Percentiles rank a stretch among this genome's conserved stretches.
phyloP scores from a whole-genome alignment of 2,797 vertebrate genomes.

The Gambusia yucatana region DNA sequence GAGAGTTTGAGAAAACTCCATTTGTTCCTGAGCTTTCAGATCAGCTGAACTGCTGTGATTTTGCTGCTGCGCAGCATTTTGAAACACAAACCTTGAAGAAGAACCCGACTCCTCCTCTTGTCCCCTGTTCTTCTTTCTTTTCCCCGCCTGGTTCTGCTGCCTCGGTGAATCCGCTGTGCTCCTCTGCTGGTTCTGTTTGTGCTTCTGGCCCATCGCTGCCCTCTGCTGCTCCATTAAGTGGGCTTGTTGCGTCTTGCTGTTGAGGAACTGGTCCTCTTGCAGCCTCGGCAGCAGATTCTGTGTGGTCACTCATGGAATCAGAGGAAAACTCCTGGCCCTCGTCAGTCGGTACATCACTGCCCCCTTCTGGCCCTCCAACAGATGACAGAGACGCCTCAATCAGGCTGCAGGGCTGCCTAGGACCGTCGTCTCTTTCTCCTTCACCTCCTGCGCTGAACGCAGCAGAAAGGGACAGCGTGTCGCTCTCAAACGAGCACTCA shows the following conservation, averaged over 20 bases:
- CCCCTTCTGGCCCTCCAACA: conserved; percentile 62
- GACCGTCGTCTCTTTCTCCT: conserved; percentile 17
- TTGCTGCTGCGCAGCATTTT: neutral
- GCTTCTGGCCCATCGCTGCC: conserved; percentile 7
- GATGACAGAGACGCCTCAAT: conserved; percentile 81
- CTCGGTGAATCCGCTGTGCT: neutral
- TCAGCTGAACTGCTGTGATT: neutral
- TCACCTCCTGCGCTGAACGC: conserved; percentile 49
- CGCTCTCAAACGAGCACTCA: conserved; percentile 82
- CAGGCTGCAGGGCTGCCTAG: conserved; percentile 67
- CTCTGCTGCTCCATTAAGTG: conserved; percentile 21
- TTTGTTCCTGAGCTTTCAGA: neutral
- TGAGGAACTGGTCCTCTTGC: neutral
- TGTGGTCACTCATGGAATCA: conserved; percentile 86
- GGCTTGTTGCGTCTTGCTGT: conserved; percentile 31
- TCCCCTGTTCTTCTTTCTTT: conserved; percentile 74
- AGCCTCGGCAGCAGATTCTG: conserved; percentile 61
- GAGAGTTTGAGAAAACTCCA: neutral
- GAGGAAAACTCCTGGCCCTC: conserved; percentile 81
- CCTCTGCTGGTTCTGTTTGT: conserved; percentile 18
- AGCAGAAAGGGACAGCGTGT: conserved; percentile 72
- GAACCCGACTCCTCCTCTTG: conserved; percentile 80
- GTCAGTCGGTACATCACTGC: conserved; percentile 74
- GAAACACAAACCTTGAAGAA: conserved; percentile 84
- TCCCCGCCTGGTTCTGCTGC: conserved; percentile 36